Percentiles rank a stretch among this genome's conserved stretches.
Conservation (phyloP, 2,797 vertebrate species). For the Intellagama lesueurii region DNA sequence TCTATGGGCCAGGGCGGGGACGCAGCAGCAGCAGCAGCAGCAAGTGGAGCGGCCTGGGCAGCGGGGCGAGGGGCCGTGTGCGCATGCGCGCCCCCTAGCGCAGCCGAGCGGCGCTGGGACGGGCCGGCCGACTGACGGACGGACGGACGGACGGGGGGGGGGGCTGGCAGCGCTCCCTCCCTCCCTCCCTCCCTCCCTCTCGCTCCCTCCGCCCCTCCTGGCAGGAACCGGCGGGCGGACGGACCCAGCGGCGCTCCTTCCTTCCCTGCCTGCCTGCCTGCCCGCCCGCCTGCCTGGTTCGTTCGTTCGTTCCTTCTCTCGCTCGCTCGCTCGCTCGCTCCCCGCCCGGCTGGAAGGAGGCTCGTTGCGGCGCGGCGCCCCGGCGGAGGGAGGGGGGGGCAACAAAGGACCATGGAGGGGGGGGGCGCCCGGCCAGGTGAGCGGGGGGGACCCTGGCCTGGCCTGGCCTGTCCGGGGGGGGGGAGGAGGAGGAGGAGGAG, state of each 20-base stretch:
- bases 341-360: conserved; percentile 12
- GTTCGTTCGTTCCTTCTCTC: no score
- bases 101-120: background rate
- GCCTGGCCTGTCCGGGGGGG: background rate
- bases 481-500: background rate
- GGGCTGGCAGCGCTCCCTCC: no score
- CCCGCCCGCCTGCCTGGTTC: background rate
- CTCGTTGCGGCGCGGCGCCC: conserved; percentile 1
- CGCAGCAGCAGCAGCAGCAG: background rate
- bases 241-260: background rate
- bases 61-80: background rate
- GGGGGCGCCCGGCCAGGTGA: conserved; percentile 50
- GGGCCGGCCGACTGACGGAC: background rate
- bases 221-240: background rate
- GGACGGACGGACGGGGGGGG: no score
- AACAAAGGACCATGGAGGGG: conserved; percentile 55
- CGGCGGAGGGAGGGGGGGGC: background rate
- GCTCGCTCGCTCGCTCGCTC: no score
- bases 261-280: background rate
- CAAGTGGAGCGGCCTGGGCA: background rate
- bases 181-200: no score
- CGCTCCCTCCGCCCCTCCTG: background rate
- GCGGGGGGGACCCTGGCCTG: background rate
- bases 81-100: conserved; percentile 35
- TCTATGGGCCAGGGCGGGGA: background rate